phyloP scores from a whole-genome alignment of 2,113 vertebrate species.

The Semnornis frantzii region DNA sequence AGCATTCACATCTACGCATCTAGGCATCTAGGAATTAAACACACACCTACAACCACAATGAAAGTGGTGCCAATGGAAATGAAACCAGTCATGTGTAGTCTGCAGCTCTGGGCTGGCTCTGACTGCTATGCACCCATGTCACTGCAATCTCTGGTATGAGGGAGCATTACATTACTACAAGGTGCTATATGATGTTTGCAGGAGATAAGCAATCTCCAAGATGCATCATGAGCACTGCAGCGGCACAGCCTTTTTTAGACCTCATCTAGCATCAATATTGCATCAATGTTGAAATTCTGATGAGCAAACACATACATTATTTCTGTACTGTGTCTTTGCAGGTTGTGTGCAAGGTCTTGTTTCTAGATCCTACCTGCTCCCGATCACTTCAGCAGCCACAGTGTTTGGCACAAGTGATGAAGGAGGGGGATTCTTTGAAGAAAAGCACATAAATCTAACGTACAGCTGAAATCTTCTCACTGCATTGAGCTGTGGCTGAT shows the following conservation, averaged over 20 bases:
- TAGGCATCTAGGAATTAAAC: background rate
- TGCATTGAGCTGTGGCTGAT: background rate
- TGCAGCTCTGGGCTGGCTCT: background rate
- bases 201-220: background rate
- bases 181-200: background rate
- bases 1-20: background rate
- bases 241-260: background rate
- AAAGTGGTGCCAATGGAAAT: background rate
- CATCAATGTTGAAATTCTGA: background rate
- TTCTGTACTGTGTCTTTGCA: background rate
- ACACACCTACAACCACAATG: background rate
- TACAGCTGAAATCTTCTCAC: background rate
- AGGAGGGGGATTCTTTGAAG: background rate
- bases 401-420: background rate
- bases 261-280: background rate
- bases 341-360: background rate
- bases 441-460: background rate
- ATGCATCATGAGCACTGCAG: background rate
- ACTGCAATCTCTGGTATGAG: background rate
- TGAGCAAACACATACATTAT: background rate
- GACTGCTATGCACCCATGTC: rapidly evolving
- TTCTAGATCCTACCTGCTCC: background rate
- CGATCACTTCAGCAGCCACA: background rate
- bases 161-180: background rate
- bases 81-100: background rate